Base-by-base conservation (phyloP, 2,797 vertebrate species). In the Aselliscus stoliczkanus region DNA sequence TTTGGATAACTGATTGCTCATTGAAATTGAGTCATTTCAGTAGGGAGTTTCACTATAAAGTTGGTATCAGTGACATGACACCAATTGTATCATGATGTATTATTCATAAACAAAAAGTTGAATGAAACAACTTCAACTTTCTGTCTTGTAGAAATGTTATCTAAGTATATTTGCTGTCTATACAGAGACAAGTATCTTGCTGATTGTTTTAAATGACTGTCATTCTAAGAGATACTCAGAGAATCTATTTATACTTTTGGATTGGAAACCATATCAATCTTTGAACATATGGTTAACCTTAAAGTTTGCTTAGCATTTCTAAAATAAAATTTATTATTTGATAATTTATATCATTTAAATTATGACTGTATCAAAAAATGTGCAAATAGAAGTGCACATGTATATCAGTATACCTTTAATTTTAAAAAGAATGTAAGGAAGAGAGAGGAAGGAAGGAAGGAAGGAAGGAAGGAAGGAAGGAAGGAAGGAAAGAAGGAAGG, bases 171-270 rank as follows among this genome's bases (percentile, higher is more conserved):
- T 81, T 89, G 17, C 52, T 80, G 11, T 75, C 50, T 27, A 31
- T 34, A 83, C 80, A 62, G 42, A 82, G 39, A 75, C 15, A 70
- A 6, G 15, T 75, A 29, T 70, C 67, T 77, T 84, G 25, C 21
- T 75, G 18, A 70, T 93, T 82, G 42, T 73, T 96, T 90, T 70
- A 67, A 81, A 75, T 27, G 31, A 9, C 10, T 96, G 29, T 93
- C 50, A 54, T 44, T 79, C 56, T 77, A 69, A 79, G n/a, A 93
- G 39, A 60, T 90, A 29, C 31, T 72, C 50, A 31, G 4, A 42
- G n/a, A 80, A 91, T 20, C 25, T 79, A 70, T 37, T 88, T 62
- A 56, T 50, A 23, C 14, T 93, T 88, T 86, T 91, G n/a, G 14
- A 34, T 47, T 80, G 47, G 34, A 2, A 80, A 80, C 54, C 11